Percentiles rank a stretch among this genome's conserved stretches.
phyloP scores from a whole-genome alignment of 2,888 invertebrate species.

The Athrips mouffetella region DNA sequence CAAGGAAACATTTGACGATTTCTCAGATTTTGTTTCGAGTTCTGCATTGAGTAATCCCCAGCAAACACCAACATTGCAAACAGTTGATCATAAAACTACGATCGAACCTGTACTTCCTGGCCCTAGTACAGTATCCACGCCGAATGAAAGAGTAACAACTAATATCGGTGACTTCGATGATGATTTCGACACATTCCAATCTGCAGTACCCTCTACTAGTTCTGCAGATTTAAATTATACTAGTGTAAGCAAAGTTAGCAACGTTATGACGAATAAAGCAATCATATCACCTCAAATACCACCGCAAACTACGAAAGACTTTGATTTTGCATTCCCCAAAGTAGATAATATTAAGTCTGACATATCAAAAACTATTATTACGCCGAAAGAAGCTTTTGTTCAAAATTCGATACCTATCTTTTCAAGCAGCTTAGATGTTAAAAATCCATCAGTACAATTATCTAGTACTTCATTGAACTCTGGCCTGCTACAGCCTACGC shows the following conservation, averaged over 20 bases:
- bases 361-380: slow-evolving; percentile 40
- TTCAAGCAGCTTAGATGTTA: slow-evolving; percentile 26
- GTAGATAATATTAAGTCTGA: slow-evolving; percentile 41
- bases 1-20: slow-evolving; percentile 65
- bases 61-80: slow-evolving; percentile 17
- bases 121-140: background rate
- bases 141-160: background rate
- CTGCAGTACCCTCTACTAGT: slow-evolving; percentile 46
- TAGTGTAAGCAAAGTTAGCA: slow-evolving; percentile 23
- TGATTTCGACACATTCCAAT: slow-evolving; percentile 71
- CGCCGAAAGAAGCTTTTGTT: slow-evolving; percentile 36
- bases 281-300: slow-evolving; percentile 24
- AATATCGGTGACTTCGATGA: slow-evolving; percentile 38
- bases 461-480: slow-evolving; percentile 25
- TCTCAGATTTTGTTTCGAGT: slow-evolving; percentile 60
- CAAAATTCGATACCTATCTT: slow-evolving; percentile 24
- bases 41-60: slow-evolving; percentile 39
- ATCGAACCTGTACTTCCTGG: slow-evolving; percentile 12
- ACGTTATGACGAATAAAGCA: slow-evolving; percentile 20
- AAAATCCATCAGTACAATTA: slow-evolving; percentile 24
- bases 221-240: slow-evolving; percentile 27
- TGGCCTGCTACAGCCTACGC: slow-evolving; percentile 51
- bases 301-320: slow-evolving; percentile 29
- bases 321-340: slow-evolving; percentile 37
- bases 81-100: slow-evolving; percentile 16